Evolutionary conservation across 2,797 vertebrate genomes (phyloP).

Genomic region (Danio tinwini): DNA sequence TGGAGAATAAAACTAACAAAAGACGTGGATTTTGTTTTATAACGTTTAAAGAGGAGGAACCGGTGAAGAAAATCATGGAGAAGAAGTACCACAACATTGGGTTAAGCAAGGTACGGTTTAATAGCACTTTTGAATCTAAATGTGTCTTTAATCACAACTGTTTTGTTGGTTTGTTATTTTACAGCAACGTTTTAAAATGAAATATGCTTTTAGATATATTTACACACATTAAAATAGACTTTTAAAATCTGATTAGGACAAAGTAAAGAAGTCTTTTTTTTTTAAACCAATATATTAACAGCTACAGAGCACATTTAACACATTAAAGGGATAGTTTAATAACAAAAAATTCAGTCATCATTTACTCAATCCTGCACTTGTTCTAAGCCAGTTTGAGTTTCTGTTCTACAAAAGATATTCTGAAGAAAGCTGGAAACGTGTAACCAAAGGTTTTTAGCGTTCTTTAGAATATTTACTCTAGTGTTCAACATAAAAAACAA

Average conservation of each 20-base stretch:
- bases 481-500: too few species aligned
- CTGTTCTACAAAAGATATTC: too few species aligned
- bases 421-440: too few species aligned
- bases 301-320: too few species aligned
- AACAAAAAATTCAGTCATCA: too few species aligned
- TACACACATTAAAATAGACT: background rate
- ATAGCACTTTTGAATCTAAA: background rate
- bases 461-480: too few species aligned
- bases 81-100: slow-evolving; percentile 99
- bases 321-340: too few species aligned
- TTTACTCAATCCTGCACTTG: too few species aligned
- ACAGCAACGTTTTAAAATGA: background rate
- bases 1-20: slow-evolving; percentile 99
- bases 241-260: background rate
- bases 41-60: slow-evolving; percentile 96
- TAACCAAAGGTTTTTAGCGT: too few species aligned
- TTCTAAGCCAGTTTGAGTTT: too few species aligned
- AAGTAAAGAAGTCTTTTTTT: background rate
- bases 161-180: background rate
- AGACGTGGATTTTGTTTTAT: slow-evolving; percentile 98
- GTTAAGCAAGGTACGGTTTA: slow-evolving; percentile 90
- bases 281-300: background rate
- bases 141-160: background rate
- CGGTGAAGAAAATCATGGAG: slow-evolving; percentile 97
- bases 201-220: too few species aligned